Base-by-base conservation (phyloP, 2,888 invertebrate species). In the Tricholauxania praeusta region DNA sequence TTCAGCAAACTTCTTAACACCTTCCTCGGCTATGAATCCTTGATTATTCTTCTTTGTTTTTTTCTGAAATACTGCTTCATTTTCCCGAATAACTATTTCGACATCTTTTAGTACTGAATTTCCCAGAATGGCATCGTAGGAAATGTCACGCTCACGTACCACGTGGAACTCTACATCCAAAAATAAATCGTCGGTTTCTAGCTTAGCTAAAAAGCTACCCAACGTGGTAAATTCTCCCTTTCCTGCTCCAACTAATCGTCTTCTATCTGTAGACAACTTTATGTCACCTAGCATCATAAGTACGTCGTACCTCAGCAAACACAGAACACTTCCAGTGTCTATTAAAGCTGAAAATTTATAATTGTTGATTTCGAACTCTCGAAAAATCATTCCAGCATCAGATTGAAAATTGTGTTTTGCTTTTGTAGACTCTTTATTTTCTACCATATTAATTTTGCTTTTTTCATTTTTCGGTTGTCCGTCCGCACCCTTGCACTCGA, bases 91-190 rank as follows among this genome's bases (percentile, higher is more conserved):
- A 22, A 4, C 19, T 12, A 59, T 59, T 8, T 59, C 57, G 14
- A 59, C 22, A 10, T 22, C 57, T 1, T 3, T 59, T 12, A 53
- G 17, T 53, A 53, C 14, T 17, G 8, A 17, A 53, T 53, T 53
- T 53, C 53, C 57, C 57, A 59, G 57, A n/a, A 59, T 59, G 4
- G 57, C n/a, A n/a, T n/a, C n/a, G n/a, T n/a, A n/a, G n/a, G n/a
- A n/a, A n/a, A n/a, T n/a, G n/a, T n/a, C n/a, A n/a, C n/a, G n/a
- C n/a, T n/a, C n/a, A n/a, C 57, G 12, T 7, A 59, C 57, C 8
- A 59, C 57, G 22, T 59, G 57, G 12, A 28, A 59, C 14, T n/a
- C 19, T 14, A 59, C 28, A 1, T 59, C 19, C 4, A 59, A 17
- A 10, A 17, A n/a, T 7, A 59, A 14, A 4, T 22, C 57, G 19